Base-by-base conservation (phyloP, 1,140 invertebrate genomes). In the Heliconius congener region DNA sequence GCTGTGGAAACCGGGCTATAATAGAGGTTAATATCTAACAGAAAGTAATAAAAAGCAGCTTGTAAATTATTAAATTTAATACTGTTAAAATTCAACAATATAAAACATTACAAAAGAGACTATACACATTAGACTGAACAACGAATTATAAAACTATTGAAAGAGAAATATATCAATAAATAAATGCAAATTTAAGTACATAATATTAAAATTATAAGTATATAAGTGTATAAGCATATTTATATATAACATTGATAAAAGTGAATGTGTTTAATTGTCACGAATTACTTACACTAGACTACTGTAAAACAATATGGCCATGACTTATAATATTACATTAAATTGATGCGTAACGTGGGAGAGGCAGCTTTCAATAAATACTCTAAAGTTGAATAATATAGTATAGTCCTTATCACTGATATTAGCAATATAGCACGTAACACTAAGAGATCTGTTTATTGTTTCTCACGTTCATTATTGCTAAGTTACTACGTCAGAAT, bases 21-120 rank as follows among this genome's bases (percentile, higher is more conserved):
- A 42, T 42, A 37, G 34, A 37, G 34, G 9, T 11, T 42, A 42
- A 11, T 42, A 11, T 42, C 5, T 23, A 4, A 50, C n/a, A 71
- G 74, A 57, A 71, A 74, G 18, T 30, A 60, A 77, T 80, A 72
- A 73, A 18, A 78, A 73, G 76, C 71, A 30, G 9, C 1, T 71
- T 37, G 57, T 77, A 86, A 86, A 88, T 85, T 84, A 83, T 82
- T 83, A 30, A 86, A 86, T 91, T 90, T 92, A 93, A 93, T 93
- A 91, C 90, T 91, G 90, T 92, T 93, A 93, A 92, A 91, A 89
- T 92, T 93, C 91, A 93, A 93, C 90, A 93, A 92, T 90, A 91
- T 84, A 89, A 90, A 92, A 93, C 87, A 84, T 87, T 91, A 86
- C 83, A 83, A 86, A 87, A 87, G 78, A 90, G 76, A 84, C 85